Conservation (phyloP, 1,140 invertebrate species). For the Rhagoletis zephyria region DNA sequence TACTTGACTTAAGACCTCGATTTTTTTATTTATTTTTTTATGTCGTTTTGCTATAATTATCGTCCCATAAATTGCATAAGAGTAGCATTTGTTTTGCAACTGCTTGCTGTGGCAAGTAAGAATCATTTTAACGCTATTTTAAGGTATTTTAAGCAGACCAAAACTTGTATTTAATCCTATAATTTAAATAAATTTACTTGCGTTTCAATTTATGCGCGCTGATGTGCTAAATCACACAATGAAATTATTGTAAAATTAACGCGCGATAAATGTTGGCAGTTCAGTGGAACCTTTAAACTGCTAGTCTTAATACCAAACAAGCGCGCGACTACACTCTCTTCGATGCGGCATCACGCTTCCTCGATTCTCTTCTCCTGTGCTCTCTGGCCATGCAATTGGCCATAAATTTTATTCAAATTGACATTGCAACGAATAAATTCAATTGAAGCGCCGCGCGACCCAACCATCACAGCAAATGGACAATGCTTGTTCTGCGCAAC, state of each 20-base stretch:
- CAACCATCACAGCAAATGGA: neutral
- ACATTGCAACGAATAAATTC: constrained; percentile 43
- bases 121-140: neutral
- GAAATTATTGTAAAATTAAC: constrained; percentile 37
- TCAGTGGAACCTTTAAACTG: neutral
- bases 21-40: too few relatives aligned
- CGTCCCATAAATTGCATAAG: too few relatives aligned
- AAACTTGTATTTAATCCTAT: constrained; percentile 25
- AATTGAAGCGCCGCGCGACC: neutral
- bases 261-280: neutral
- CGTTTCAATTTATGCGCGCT: neutral
- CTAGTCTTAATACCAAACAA: neutral
- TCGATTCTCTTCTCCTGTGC: neutral
- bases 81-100: neutral
- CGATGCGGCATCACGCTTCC: neutral
- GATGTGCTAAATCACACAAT: neutral
- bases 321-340: neutral
- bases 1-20: too few relatives aligned
- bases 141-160: neutral
- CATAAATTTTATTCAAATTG: constrained; percentile 49
- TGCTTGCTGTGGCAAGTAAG: neutral
- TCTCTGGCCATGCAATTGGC: constrained; percentile 13
- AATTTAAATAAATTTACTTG: constrained; percentile 15
- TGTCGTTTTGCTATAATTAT: too few relatives aligned
- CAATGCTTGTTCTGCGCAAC: neutral